A percentile compares a stretch with the other conserved stretches of the same genome.
These are phyloP conservation scores for Drosophila busckii DNA, from an alignment of 1,140 invertebrate species.

Conservation along the genomic window DNA sequence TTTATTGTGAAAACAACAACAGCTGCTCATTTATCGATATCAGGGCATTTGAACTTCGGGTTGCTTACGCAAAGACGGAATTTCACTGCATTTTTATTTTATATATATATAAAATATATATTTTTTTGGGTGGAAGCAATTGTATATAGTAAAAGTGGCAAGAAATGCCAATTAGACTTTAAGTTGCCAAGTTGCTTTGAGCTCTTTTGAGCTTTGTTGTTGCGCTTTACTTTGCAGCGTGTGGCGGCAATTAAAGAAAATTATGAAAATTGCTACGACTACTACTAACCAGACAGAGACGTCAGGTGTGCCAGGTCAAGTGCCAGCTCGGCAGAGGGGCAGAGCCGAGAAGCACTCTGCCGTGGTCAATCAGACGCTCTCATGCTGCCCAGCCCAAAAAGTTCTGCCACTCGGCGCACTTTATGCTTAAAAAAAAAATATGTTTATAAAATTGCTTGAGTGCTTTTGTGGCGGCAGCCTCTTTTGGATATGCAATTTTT, in stretches of 20 bases:
- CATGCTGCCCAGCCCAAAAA: too few relatives aligned
- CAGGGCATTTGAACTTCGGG: too few relatives aligned
- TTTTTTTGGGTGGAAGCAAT: too few relatives aligned
- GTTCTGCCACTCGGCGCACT: slow-evolving; percentile 36
- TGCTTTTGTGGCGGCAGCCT: slow-evolving; percentile 43
- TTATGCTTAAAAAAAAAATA: slow-evolving; percentile 43
- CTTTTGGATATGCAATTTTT: slow-evolving; percentile 44
- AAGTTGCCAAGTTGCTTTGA: slow-evolving; percentile 11
- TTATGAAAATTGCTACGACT: slow-evolving; percentile 29
- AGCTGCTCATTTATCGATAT: too few relatives aligned
- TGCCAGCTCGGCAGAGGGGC: not conserved
- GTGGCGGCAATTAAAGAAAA: slow-evolving; percentile 35
- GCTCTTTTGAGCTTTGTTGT: not conserved
- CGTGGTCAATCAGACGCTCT: slow-evolving; percentile 19
- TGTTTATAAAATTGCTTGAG: slow-evolving; percentile 40
- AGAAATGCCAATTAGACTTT: slow-evolving; percentile 25
- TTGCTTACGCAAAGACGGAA: too few relatives aligned
- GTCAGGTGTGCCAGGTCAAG: not conserved
- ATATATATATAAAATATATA: too few relatives aligned
- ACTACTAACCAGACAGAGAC: not conserved
- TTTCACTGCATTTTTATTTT: too few relatives aligned
- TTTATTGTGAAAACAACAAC: not conserved
- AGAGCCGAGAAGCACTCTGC: too few relatives aligned
- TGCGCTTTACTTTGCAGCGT: not conserved
- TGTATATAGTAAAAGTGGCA: too few relatives aligned